Conservation (phyloP, 2,888 invertebrate species). For the Acleris sparsana region DNA sequence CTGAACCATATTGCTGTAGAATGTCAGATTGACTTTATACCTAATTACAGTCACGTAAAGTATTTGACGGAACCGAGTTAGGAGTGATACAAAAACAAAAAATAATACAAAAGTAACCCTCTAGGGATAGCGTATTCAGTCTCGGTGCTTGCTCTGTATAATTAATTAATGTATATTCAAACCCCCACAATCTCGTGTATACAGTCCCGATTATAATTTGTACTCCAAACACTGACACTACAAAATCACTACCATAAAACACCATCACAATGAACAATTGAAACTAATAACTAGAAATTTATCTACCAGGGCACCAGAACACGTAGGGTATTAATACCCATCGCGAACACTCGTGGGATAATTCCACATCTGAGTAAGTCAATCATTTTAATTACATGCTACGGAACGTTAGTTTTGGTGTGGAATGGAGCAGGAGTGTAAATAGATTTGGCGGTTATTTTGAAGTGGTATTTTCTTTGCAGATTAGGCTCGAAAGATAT, state of each 20-base stretch:
- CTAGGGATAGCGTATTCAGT: too few species aligned
- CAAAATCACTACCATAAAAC: constrained; percentile 37
- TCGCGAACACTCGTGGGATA: constrained; percentile 17
- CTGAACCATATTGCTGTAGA: too few species aligned
- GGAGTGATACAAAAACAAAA: too few species aligned
- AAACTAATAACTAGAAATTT: constrained; percentile 43
- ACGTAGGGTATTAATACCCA: constrained; percentile 31
- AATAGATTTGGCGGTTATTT: neutral
- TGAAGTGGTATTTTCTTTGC: too few species aligned
- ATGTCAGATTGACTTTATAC: too few species aligned
- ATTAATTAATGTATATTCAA: too few species aligned
- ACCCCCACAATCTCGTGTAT: too few species aligned
- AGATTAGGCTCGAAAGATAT: too few species aligned
- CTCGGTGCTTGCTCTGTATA: too few species aligned
- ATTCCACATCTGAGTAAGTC: constrained; percentile 6
- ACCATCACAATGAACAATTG: constrained; percentile 45
- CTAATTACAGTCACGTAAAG: too few species aligned
- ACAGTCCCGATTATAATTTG: neutral
- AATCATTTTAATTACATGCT: constrained; percentile 15
- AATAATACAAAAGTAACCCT: too few species aligned
- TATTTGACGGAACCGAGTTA: too few species aligned
- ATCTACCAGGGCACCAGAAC: constrained; percentile 34
- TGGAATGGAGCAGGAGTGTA: constrained; percentile 11
- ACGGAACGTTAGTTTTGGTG: constrained; percentile 19
- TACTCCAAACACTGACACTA: constrained; percentile 13